phyloP scores from a whole-genome alignment of 1,140 invertebrate genomes.

The Platyura marginata region DNA sequence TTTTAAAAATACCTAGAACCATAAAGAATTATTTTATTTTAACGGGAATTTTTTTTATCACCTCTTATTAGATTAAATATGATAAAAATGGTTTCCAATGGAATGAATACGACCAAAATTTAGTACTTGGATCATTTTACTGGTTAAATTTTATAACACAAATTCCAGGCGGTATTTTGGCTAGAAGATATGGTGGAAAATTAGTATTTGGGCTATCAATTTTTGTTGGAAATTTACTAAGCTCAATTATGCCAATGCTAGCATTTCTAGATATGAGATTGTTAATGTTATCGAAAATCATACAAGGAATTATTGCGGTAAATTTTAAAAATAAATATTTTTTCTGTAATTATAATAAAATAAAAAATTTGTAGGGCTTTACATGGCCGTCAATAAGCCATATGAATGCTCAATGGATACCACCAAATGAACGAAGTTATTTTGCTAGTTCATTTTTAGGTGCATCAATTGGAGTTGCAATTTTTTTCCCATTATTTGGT shows the following conservation, averaged over 20 bases:
- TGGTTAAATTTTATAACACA: conserved; percentile 55
- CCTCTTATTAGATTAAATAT: no score
- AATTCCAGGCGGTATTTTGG: conserved; percentile 52
- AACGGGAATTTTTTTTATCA: no score
- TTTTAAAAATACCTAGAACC: no score
- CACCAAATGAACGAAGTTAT: conserved; percentile 56
- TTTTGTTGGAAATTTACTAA: conserved; percentile 44
- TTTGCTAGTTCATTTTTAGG: conserved; percentile 52
- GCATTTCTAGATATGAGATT: conserved; percentile 36
- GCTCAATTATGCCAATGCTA: conserved; percentile 45
- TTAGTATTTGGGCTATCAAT: conserved; percentile 48
- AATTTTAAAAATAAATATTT: conserved; percentile 11
- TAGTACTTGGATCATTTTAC: conserved; percentile 53
- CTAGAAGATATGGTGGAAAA: conserved; percentile 50
- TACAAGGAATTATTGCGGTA: conserved; percentile 59
- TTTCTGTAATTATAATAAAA: conserved; percentile 15
- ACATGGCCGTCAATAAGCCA: conserved; percentile 68
- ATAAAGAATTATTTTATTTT: no score
- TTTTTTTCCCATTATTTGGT: conserved; percentile 50
- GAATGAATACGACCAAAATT: conserved; percentile 45
- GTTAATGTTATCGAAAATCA: conserved; percentile 41
- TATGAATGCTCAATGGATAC: conserved; percentile 68
- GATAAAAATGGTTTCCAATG: conserved; percentile 29
- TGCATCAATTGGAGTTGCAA: conserved; percentile 42
- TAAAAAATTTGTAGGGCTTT: no score